Evolutionary conservation across 2,113 vertebrate genomes (phyloP).

Genomic region (Upupa epops): DNA sequence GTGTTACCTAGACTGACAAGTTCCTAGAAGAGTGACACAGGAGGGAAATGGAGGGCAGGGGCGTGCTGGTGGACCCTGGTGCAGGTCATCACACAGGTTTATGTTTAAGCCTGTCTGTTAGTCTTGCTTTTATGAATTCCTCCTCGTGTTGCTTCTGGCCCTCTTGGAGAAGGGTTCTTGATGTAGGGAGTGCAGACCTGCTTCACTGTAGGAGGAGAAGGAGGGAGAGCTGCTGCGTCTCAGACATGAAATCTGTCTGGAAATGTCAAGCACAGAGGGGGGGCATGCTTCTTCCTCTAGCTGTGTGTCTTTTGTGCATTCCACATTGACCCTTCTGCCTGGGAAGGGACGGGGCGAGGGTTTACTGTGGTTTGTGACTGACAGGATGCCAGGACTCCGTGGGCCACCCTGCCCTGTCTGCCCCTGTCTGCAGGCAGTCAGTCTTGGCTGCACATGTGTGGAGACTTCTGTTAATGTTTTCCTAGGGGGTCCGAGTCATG

Average conservation of each 20-base stretch:
- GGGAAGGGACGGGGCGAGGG: background rate
- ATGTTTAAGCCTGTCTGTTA: background rate
- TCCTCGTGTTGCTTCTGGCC: background rate
- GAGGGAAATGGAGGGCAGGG: background rate
- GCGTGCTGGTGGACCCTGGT: background rate
- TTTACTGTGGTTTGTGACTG: slow-evolving; percentile 48
- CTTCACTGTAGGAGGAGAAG: background rate
- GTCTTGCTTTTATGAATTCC: background rate
- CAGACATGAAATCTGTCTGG: slow-evolving; percentile 35
- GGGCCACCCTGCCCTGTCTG: slow-evolving; percentile 27
- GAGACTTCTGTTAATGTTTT: background rate
- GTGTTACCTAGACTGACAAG: background rate
- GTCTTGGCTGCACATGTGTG: slow-evolving; percentile 2
- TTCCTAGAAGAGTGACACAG: background rate
- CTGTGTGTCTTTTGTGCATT: background rate
- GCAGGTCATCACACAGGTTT: background rate
- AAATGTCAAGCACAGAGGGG: background rate
- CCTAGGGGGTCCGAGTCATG: background rate
- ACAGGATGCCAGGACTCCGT: slow-evolving; percentile 7
- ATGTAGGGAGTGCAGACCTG: background rate
- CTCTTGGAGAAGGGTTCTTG: background rate
- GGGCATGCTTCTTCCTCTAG: background rate
- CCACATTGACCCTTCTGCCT: slow-evolving; percentile 18
- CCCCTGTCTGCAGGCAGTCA: background rate
- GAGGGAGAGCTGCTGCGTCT: background rate